Conservation (phyloP, 2,113 vertebrate species). For the Periophthalmodon schlosseri region DNA sequence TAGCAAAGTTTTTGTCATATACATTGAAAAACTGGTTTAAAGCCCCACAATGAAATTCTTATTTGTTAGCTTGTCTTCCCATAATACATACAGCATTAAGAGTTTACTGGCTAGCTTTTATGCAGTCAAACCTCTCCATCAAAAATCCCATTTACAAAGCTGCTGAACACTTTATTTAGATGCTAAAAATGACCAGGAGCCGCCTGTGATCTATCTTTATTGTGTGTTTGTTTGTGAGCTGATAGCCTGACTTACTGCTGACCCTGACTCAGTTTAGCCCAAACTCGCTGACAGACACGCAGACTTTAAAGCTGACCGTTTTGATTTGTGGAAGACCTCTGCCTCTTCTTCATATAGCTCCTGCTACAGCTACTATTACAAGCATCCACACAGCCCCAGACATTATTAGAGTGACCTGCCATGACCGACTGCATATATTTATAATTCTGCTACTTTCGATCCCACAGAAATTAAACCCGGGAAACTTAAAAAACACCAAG, state of each 20-base stretch:
- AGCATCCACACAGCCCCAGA: constrained; percentile 38
- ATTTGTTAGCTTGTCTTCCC: not conserved
- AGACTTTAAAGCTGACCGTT: constrained; percentile 12
- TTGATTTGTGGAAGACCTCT: constrained; percentile 18
- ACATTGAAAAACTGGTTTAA: not conserved
- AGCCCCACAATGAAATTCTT: not conserved
- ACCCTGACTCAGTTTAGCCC: constrained; percentile 38
- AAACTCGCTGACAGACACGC: constrained; percentile 23
- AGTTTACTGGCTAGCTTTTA: not conserved
- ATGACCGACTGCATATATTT: constrained; percentile 47
- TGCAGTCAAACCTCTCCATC: not conserved
- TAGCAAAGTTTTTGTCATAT: not conserved
- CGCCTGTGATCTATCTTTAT: constrained; percentile 33
- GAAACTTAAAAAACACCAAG: constrained; percentile 37
- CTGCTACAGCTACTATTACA: constrained; percentile 45
- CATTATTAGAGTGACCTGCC: constrained; percentile 23
- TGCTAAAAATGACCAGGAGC: constrained; percentile 17
- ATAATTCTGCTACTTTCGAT: constrained; percentile 33
- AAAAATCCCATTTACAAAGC: not conserved
- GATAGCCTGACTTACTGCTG: constrained; percentile 32
- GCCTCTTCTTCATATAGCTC: constrained; percentile 28
- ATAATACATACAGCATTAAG: not conserved
- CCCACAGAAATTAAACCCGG: constrained; percentile 33
- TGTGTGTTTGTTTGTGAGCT: constrained; percentile 23
- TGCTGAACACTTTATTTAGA: constrained; percentile 10